Evolutionary conservation across 2,888 invertebrate genomes (phyloP), one percentile per base, ranked within the genome.

Genomic region (Bimastos eiseni): DNA sequence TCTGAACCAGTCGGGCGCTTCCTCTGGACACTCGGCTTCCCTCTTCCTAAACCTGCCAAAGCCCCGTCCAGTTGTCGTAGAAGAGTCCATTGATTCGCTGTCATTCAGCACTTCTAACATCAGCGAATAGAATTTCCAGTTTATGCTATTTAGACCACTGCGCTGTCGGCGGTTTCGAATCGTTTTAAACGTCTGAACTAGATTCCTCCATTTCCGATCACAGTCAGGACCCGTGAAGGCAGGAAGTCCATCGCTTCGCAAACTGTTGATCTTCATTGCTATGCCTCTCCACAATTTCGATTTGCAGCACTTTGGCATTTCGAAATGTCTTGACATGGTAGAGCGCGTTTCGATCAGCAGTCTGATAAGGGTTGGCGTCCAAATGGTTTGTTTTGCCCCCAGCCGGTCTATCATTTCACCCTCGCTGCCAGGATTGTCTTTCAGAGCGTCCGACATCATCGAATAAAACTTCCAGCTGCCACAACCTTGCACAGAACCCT

Each of bases 51-150:
- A 37, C 36, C 13, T 86, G 21, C 86, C 37, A 86, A 86, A 86
- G 8, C 37, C 86, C 11, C 37, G 86, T 19, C 86, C 86, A 37
- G 86, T 36, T 19, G 86, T 36, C 86, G 36, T 86, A 17, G 36
- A 86, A 86, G 34, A 36, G 86, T 86, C 86, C 36, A 24, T 34
- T 24, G 86, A 36, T 30, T 86, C 86, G 5, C 21, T 3, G 36
- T 86, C 36, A 36, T 36, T 86, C 34, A 86, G 36, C 15, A 36
- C 86, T n/a, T 86, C 86, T 36, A 37, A 86, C 86, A 86, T 86
- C 86, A 36, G 86, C n/a, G 86, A 86, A 86, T 86, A 86, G 37
- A 86, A 86, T 37, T 86, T 86, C 86, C 86, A 86, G 86, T 86
- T 34, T 19, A 86, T 8, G 37, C 86, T 37, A 24, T 34, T 34